Conservation (phyloP, 2,888 invertebrate genomes). For the Ctenicera cuprea region DNA sequence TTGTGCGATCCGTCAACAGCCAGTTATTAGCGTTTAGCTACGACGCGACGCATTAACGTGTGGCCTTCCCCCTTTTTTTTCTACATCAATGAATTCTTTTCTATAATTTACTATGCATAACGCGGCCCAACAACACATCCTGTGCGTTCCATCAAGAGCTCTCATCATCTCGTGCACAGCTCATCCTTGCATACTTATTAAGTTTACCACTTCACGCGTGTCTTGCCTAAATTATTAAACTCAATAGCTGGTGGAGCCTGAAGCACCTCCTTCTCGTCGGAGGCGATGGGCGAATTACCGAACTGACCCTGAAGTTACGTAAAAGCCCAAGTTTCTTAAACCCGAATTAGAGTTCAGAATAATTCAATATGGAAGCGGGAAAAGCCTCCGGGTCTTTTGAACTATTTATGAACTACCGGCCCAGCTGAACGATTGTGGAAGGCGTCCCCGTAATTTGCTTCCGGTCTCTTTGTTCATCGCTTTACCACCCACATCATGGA, state of each 20-base stretch:
- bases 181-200: conserved; percentile 30
- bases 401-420: conserved; percentile 22
- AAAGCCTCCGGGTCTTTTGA: conserved; percentile 6
- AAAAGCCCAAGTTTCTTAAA: conserved; percentile 8
- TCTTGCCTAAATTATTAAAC: conserved; percentile 17
- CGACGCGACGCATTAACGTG: conserved; percentile 30
- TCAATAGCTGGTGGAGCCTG: neutral
- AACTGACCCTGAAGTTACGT: conserved; percentile 10
- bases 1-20: conserved; percentile 15
- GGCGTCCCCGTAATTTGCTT: conserved; percentile 30
- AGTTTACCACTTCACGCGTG: conserved; percentile 10
- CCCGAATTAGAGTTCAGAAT: neutral
- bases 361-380: conserved; percentile 6
- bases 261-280: neutral
- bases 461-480: conserved; percentile 30
- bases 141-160: conserved; percentile 27
- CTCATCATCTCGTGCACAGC: conserved; percentile 20
- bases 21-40: conserved; percentile 15
- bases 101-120: conserved; percentile 22
- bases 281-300: conserved; percentile 1
- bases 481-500: neutral
- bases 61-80: conserved; percentile 26
- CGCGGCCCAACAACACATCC: conserved; percentile 22
- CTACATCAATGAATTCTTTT: conserved; percentile 17
- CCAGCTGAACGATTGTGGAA: conserved; percentile 18